A percentile compares a stretch with the other conserved stretches of the same genome.
These are phyloP conservation scores for Epistrophella euchroma DNA, from an alignment of 2,888 invertebrate genomes.

Conservation along the genomic window DNA sequence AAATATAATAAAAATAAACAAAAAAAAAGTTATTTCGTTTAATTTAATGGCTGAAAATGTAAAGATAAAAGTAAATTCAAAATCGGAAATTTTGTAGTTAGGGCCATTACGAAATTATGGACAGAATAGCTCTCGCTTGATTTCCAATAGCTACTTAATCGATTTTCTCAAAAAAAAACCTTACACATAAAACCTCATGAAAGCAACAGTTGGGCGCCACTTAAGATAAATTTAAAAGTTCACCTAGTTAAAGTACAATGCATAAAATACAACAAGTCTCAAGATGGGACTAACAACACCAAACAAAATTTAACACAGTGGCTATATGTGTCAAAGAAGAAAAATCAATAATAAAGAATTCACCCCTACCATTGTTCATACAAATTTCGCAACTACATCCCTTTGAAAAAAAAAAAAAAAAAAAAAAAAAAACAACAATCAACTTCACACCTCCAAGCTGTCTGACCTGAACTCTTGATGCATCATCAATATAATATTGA, in stretches of 20 bases:
- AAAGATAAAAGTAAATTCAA: no score
- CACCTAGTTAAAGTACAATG: not conserved
- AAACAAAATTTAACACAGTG: not conserved
- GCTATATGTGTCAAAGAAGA: not conserved
- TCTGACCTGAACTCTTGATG: conserved; percentile 39
- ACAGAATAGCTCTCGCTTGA: no score
- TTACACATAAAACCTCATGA: not conserved
- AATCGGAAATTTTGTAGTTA: no score
- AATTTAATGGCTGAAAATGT: no score
- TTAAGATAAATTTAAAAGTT: not conserved
- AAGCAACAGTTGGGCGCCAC: not conserved
- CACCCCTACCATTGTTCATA: not conserved
- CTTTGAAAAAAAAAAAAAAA: not conserved
- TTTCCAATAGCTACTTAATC: not conserved
- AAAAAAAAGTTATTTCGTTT: no score
- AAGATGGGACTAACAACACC: not conserved
- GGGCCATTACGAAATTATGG: no score
- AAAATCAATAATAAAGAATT: not conserved
- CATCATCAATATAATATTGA: conserved; percentile 20
- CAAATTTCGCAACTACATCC: not conserved
- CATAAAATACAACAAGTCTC: not conserved
- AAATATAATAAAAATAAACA: no score
- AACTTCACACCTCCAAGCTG: conserved; percentile 36
- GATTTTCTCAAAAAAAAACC: not conserved
- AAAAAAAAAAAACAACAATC: not conserved